Base-by-base conservation (phyloP, 1,140 invertebrate genomes). In the Galendromus occidentalis region DNA sequence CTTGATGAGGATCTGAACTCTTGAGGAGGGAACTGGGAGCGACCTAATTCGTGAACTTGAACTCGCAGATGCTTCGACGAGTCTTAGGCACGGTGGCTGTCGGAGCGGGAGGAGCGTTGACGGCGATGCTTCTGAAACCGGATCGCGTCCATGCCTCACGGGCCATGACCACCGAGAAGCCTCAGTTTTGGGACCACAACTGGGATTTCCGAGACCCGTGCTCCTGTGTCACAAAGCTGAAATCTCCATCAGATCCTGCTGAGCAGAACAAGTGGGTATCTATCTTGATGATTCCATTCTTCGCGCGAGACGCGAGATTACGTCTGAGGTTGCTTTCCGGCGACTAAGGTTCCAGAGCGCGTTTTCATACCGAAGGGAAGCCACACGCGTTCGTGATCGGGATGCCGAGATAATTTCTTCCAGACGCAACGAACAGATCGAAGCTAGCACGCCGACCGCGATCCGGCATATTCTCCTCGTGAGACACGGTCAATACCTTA, bases 401-500 rank as follows among this genome's bases (percentile, higher is more conserved):
- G n/a, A n/a, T n/a, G n/a, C n/a, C n/a, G 9, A 39, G 33, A 39
- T 39, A 9, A 39, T 39, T 9, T 59, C 45, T n/a, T 59, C 14
- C 33, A 59, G 51, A 33, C 20, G 69, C 29, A 68, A 64, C 18
- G 69, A 71, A 29, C 67, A 69, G 47, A 42, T 73, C 44, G 69
- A 72, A 20, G 69, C 71, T 33, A 70, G 78, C 4, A 85, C 79
- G 68, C 76, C 88, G 1, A 90, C 81, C 73, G 85, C 85, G 2
- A 80, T 82, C 0, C 77, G 93, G 41, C 86, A 97, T 75, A 74
- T 98, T 33, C 81, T 98, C 69, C 79, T 98, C 6, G 86, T 98
- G 68, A 80, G 94, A 41, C 94, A 98, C 78, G 94, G 94, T 0
- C 92, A 98, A 73, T 98, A 96, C 73, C 82, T 91, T 69, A 72